Evolutionary conservation across 2,113 vertebrate species (phyloP), one percentile per base, ranked within the genome.

Genomic region (Sula dactylatra): DNA sequence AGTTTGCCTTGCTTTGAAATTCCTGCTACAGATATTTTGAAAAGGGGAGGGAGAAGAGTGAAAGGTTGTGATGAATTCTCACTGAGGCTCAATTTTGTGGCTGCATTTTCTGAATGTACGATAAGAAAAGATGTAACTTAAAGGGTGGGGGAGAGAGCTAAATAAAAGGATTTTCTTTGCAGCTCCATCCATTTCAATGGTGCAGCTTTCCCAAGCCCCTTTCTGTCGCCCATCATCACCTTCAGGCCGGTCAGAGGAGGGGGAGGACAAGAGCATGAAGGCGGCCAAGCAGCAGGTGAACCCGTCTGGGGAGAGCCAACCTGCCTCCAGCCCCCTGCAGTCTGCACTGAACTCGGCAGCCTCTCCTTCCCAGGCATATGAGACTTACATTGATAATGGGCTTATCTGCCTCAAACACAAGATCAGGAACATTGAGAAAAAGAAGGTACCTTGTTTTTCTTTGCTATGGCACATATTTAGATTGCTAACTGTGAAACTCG

Each of bases 361-460:
- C 20, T 98, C 98, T 34, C 84, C 98, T 65, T 99, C 99, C 94
- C 98, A 99, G 29, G 99, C 98, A 3, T 99, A 99, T 12, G 99
- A 99, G 74, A 98, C 97, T 54, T 99, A 99, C 88, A 98, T 99
- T 55, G 99, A 99, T 67, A 99, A 99, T 29, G 99, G 99, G 72
- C 99, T 99, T 79, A 99, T 99, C 98, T 99, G 99, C 97, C 98
- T 99, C 88, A 99, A 99, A 94, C 99, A 99, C 98, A 99, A 99
- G 97, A 99, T 99, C 50, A 98, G 99, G 90, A 99, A 99, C 97
- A 98, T 99, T 82, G 99, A 99, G 98, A 99, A 99, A 95, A 99
- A 99, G 95, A 99, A 99, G 99, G 99, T 99, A 98, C 74, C 79
- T 55, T 25, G 31, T 6, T 59, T 38, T 44, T 22, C 36, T 76